phyloP scores from a whole-genome alignment of 2,888 invertebrate species.

The Tuberolachnus salignus region DNA sequence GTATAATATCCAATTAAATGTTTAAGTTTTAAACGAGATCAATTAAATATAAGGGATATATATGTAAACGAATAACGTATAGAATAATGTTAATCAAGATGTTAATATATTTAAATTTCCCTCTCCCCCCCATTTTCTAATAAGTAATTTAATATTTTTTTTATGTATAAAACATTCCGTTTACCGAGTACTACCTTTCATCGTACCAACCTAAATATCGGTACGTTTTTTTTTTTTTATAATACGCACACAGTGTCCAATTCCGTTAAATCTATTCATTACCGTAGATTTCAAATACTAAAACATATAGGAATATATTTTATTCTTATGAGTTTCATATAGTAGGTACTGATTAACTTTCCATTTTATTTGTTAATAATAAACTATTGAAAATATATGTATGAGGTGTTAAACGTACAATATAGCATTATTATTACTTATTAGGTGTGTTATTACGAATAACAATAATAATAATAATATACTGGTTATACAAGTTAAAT shows the following conservation, averaged over 20 bases:
- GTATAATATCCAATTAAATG: slow-evolving; percentile 7
- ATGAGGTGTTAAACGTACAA: too few species aligned
- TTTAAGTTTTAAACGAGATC: not conserved
- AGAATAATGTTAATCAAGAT: not conserved
- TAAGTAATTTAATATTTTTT: not conserved
- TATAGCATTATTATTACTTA: too few species aligned
- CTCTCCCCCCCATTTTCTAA: not conserved
- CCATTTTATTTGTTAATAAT: not conserved
- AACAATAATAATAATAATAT: not conserved
- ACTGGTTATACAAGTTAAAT: not conserved
- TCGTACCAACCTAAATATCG: not conserved
- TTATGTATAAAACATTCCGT: not conserved
- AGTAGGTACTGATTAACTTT: not conserved
- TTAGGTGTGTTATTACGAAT: not conserved
- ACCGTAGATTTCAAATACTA: not conserved
- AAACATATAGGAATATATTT: not conserved
- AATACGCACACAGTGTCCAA: not conserved
- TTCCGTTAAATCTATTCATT: not conserved
- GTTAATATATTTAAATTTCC: not conserved
- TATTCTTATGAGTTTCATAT: not conserved
- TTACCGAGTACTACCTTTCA: not conserved
- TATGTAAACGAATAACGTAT: not conserved
- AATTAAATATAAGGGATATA: not conserved
- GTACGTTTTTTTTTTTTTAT: not conserved
- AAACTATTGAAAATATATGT: not conserved